A percentile compares a stretch with the other conserved stretches of the same genome.
Evolutionary conservation across 1,140 invertebrate genomes (phyloP).

Genomic region (Triops cancriformis): DNA sequence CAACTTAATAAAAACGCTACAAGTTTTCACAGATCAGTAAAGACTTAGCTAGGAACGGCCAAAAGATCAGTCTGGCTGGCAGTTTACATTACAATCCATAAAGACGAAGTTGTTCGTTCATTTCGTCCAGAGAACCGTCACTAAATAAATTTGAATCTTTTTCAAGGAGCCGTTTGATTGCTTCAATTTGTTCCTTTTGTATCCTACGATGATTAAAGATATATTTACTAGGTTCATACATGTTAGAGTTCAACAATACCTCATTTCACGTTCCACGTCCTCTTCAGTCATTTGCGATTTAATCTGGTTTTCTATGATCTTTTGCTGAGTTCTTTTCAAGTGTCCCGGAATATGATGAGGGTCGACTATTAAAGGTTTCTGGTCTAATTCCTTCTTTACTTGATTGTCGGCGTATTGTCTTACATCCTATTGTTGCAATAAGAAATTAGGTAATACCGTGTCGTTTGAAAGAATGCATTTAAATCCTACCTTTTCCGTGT

Average conservation of each 20-base stretch:
- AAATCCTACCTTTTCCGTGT: too few species aligned
- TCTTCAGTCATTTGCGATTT: not conserved
- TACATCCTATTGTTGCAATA: too few species aligned
- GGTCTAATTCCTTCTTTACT: not conserved
- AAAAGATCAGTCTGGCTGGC: not conserved
- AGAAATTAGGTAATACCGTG: too few species aligned
- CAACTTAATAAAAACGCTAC: not conserved
- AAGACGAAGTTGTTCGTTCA: not conserved
- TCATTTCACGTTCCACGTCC: not conserved
- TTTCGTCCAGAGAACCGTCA: not conserved
- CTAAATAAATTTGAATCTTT: not conserved
- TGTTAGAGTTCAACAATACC: not conserved
- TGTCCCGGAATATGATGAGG: not conserved
- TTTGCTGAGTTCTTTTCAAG: not conserved
- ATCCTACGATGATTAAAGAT: not conserved
- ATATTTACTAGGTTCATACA: not conserved
- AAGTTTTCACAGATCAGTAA: not conserved
- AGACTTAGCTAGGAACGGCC: not conserved
- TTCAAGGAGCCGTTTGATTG: not conserved
- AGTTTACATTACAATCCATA: not conserved
- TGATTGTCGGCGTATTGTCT: too few species aligned
- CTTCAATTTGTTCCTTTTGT: not conserved
- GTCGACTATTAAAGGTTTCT: not conserved
- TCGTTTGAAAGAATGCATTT: too few species aligned
- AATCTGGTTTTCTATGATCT: not conserved